phyloP scores from a whole-genome alignment of 2,888 invertebrate genomes.

The Leptopterna dolabrata region DNA sequence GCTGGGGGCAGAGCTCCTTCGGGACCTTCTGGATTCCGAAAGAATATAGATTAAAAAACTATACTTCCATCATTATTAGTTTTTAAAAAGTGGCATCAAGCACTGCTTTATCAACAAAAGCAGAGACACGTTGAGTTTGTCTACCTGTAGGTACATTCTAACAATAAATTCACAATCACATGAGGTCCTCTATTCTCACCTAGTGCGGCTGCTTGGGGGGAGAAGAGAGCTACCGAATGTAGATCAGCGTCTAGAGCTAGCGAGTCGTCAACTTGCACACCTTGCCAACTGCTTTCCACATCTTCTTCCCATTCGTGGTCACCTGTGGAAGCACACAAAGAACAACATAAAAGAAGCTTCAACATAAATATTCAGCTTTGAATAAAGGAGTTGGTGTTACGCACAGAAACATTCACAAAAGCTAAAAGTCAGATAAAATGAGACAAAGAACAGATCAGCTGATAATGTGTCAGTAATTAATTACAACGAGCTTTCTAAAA shows the following conservation, averaged over 20 bases:
- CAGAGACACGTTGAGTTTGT: no score
- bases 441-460: no score
- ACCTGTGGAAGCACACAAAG: constrained; percentile 40
- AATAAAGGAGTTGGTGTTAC: neutral
- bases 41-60: no score
- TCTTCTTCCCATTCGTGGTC: constrained; percentile 60
- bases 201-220: constrained; percentile 33
- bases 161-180: no score
- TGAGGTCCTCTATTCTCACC: no score
- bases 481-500: no score
- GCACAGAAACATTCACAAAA: no score
- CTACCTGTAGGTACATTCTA: no score
- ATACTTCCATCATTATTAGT: constrained; percentile 54
- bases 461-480: no score
- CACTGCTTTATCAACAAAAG: no score
- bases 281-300: constrained; percentile 47
- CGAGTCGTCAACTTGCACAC: constrained; percentile 58
- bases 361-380: neutral
- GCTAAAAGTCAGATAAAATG: no score
- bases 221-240: constrained; percentile 37
- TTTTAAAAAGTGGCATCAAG: no score
- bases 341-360: neutral
- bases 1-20: constrained; percentile 63
- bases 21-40: constrained; percentile 55
- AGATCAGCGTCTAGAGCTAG: constrained; percentile 50